These are phyloP conservation scores for Agelastica alni DNA, from an alignment of 2,888 invertebrate genomes.

Conservation along the genomic window DNA sequence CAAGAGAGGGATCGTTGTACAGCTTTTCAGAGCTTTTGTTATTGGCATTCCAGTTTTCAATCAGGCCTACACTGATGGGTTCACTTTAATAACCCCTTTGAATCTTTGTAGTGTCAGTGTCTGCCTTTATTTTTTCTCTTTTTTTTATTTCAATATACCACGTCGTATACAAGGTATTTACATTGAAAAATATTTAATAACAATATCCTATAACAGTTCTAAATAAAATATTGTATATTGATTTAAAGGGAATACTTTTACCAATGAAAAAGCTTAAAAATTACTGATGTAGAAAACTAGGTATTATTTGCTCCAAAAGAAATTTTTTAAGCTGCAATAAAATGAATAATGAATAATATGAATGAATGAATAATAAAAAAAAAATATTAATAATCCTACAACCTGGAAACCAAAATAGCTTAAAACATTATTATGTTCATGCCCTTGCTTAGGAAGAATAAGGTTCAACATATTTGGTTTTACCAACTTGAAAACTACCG, in stretches of 20 bases:
- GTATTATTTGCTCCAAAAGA: too few relatives aligned
- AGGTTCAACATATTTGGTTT: too few relatives aligned
- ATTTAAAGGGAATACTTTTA: not conserved
- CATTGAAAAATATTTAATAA: slow-evolving; percentile 5
- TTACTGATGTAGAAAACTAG: too few relatives aligned
- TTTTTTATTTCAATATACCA: not conserved
- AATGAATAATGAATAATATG: too few relatives aligned
- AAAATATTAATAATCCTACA: too few relatives aligned
- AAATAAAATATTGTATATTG: not conserved
- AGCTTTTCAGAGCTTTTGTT: slow-evolving; percentile 36
- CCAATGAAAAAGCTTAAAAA: too few relatives aligned
- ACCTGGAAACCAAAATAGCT: too few relatives aligned
- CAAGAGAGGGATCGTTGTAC: slow-evolving; percentile 28
- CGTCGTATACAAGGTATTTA: slow-evolving; percentile 3
- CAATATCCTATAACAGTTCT: not conserved
- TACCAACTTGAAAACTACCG: too few relatives aligned
- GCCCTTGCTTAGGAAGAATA: too few relatives aligned
- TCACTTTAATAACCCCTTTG: slow-evolving; percentile 27
- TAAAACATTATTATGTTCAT: too few relatives aligned
- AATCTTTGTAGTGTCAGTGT: slow-evolving; percentile 13
- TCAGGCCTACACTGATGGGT: slow-evolving; percentile 37
- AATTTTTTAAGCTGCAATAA: too few relatives aligned
- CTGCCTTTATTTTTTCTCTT: not conserved
- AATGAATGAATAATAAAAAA: too few relatives aligned
- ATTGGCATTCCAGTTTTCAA: slow-evolving; percentile 43